Conservation (phyloP, 2,113 vertebrate species). For the Penelope pileata region DNA sequence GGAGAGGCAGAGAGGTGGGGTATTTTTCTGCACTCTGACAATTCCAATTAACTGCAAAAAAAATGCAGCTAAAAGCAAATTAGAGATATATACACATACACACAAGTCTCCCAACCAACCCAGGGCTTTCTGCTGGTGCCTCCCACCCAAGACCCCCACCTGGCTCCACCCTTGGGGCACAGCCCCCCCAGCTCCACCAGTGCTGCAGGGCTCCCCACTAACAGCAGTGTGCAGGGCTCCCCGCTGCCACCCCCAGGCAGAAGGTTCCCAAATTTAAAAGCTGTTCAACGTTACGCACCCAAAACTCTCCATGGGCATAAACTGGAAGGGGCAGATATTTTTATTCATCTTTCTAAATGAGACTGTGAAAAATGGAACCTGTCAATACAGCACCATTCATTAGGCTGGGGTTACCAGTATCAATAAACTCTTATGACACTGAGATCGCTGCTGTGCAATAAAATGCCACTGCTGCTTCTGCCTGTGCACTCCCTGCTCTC, state of each 20-base stretch:
- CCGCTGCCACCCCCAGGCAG: not conserved
- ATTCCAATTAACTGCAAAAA: not conserved
- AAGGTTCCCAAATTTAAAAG: not conserved
- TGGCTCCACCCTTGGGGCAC: not conserved
- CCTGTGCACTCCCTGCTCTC: accelerated
- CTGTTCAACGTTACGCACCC: not conserved
- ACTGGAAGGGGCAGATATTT: not conserved
- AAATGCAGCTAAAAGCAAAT: not conserved
- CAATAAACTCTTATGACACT: accelerated
- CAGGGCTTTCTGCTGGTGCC: accelerated
- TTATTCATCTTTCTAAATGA: not conserved
- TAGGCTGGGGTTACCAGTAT: accelerated
- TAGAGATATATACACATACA: accelerated
- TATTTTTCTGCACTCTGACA: not conserved
- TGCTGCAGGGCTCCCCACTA: accelerated
- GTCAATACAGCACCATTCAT: not conserved
- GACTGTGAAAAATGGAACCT: not conserved
- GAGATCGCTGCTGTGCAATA: accelerated
- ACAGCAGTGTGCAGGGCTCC: not conserved
- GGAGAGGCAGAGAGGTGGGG: not conserved
- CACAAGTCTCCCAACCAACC: accelerated
- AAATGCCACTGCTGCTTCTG: accelerated
- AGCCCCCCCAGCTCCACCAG: accelerated
- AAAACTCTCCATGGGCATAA: not conserved
- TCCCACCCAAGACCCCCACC: not conserved